Percentiles rank a stretch among this genome's conserved stretches.
phyloP scores from a whole-genome alignment of 1,140 invertebrate genomes.

The Cydia strobilella region DNA sequence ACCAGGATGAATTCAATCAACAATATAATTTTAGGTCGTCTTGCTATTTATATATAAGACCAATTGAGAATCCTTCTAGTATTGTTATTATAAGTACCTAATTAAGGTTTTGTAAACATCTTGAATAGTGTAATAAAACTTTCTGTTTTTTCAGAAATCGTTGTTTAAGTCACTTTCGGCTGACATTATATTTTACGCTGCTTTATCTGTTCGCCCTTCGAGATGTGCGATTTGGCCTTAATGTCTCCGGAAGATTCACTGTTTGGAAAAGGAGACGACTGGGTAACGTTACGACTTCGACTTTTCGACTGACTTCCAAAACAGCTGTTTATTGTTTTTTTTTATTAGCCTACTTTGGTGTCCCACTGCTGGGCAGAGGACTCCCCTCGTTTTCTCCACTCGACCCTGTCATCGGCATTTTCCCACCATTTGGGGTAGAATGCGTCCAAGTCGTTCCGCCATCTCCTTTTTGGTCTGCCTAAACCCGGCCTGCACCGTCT shows the following conservation, averaged over 20 bases:
- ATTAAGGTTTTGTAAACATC: background rate
- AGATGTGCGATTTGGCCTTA: slow-evolving; percentile 51
- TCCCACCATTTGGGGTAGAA: no score
- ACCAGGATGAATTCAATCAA: no score
- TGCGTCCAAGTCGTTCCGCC: no score
- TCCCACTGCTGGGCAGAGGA: no score
- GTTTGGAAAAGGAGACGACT: background rate
- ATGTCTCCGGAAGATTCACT: slow-evolving; percentile 49
- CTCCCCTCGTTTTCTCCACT: no score
- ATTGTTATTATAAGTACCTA: background rate
- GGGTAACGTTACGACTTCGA: slow-evolving; percentile 4
- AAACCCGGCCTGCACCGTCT: no score
- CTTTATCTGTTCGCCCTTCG: slow-evolving; percentile 44
- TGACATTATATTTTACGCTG: slow-evolving; percentile 47
- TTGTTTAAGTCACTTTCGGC: slow-evolving; percentile 4
- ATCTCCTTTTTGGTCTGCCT: no score
- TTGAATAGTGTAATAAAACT: no score
- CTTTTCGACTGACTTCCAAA: background rate
- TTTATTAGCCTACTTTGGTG: no score
- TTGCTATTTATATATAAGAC: no score
- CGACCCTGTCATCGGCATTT: no score
- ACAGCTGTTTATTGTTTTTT: background rate
- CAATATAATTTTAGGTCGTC: no score
- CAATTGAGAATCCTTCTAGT: background rate
- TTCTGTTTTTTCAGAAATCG: slow-evolving; percentile 1